Conservation (phyloP, 2,888 invertebrate genomes). For the Caenorhabditis afra region DNA sequence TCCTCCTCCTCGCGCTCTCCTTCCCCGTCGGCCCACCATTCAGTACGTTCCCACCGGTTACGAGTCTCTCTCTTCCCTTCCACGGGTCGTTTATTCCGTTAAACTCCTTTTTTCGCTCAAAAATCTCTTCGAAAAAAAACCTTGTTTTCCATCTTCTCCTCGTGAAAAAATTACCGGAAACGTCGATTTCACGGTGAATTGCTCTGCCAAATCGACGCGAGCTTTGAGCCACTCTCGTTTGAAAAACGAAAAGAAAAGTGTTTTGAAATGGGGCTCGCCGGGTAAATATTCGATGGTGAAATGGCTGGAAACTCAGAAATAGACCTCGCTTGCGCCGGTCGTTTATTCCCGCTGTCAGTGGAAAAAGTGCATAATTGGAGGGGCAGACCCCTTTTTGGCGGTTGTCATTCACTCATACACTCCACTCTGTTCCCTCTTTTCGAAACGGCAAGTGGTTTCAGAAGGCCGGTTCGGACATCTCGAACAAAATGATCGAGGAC, state of each 20-base stretch:
- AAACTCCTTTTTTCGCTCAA: constrained; percentile 4
- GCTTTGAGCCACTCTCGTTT: not conserved
- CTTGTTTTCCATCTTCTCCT: constrained; percentile 29
- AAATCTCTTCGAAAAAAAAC: constrained; percentile 24
- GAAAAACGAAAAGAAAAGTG: constrained; percentile 9
- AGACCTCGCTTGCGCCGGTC: not conserved
- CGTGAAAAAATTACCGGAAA: constrained; percentile 48
- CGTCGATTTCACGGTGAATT: constrained; percentile 55
- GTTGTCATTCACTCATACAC: not conserved
- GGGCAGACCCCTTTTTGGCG: not conserved
- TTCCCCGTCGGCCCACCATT: constrained; percentile 36
- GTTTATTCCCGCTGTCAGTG: constrained; percentile 21
- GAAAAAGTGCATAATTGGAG: constrained; percentile 40
- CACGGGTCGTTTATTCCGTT: not conserved
- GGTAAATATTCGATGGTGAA: constrained; percentile 1
- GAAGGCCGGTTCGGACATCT: constrained; percentile 32
- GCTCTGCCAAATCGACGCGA: constrained; percentile 15
- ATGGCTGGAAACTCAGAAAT: constrained; percentile 1
- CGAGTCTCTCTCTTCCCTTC: constrained; percentile 18
- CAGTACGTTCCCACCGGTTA: constrained; percentile 54
- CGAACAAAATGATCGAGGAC: constrained; percentile 56
- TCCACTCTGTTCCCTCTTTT: not conserved
- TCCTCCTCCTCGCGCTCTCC: constrained; percentile 21
- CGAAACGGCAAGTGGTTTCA: constrained; percentile 9
- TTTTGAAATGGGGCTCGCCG: constrained; percentile 29